These are phyloP conservation scores for Himalopsyche kuldschensis DNA, from an alignment of 2,888 invertebrate genomes.

Conservation along the genomic window DNA sequence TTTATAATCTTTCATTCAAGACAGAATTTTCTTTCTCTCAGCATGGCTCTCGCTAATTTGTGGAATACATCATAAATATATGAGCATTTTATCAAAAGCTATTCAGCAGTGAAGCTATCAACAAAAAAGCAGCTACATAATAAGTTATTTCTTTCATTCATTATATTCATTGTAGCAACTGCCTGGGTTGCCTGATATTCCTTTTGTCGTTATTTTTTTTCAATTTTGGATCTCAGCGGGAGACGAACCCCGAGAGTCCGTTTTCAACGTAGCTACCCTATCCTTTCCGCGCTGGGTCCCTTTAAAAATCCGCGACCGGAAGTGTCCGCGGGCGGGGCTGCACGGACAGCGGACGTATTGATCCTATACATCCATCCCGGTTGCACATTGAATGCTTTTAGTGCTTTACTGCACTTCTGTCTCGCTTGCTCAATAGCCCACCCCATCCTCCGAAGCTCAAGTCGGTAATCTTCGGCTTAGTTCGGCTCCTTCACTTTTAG, in stretches of 20 bases:
- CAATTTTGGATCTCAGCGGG: constrained; percentile 31
- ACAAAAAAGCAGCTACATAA: neutral
- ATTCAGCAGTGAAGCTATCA: neutral
- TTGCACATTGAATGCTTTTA: constrained; percentile 17
- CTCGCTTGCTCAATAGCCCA: constrained; percentile 23
- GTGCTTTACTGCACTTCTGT: constrained; percentile 11
- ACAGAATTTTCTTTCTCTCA: no score
- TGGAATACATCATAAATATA: no score
- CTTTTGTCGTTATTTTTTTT: constrained; percentile 22
- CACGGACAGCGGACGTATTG: constrained; percentile 34
- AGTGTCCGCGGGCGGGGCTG: constrained; percentile 18
- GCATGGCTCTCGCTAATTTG: no score
- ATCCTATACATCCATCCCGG: constrained; percentile 35
- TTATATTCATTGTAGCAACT: neutral
- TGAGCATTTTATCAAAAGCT: neutral
- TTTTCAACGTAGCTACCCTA: neutral
- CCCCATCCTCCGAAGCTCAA: constrained; percentile 12
- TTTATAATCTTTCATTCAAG: no score
- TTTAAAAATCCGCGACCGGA: constrained; percentile 36
- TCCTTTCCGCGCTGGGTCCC: constrained; percentile 1
- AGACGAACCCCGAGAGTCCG: constrained; percentile 17
- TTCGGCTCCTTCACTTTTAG: constrained; percentile 15
- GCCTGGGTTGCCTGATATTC: constrained; percentile 18
- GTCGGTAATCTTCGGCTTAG: constrained; percentile 36
- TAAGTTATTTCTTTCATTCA: constrained; percentile 11